These are phyloP conservation scores for Heteromyza rotundicornis DNA, from an alignment of 2,888 invertebrate genomes.

Conservation along the genomic window DNA sequence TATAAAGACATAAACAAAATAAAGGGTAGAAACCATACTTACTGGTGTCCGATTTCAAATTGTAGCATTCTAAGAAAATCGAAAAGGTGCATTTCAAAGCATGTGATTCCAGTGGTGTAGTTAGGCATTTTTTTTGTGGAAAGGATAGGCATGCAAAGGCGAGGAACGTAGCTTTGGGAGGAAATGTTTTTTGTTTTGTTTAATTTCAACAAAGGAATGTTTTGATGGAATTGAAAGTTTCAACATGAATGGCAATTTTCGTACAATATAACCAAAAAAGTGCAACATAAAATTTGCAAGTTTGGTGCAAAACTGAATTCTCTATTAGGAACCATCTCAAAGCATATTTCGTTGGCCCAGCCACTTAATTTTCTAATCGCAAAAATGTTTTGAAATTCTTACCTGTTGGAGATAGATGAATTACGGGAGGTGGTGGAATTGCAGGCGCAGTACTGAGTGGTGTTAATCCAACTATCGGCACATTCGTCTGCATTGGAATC, in stretches of 20 bases:
- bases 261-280: no score
- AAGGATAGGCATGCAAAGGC: neutral
- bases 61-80: slow-evolving; percentile 50
- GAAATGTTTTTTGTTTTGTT: neutral
- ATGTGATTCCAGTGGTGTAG: neutral
- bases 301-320: no score
- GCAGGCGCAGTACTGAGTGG: neutral
- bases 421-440: neutral
- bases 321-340: no score
- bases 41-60: slow-evolving; percentile 48
- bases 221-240: neutral
- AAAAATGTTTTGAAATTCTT: no score
- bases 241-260: no score
- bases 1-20: slow-evolving; percentile 34
- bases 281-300: no score
- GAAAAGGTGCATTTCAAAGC: neutral
- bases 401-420: slow-evolving; percentile 45
- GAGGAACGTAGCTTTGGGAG: neutral
- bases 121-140: no score
- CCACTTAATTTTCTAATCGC: neutral
- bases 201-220: neutral
- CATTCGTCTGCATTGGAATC: slow-evolving; percentile 37
- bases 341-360: no score
- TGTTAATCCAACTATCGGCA: slow-evolving; percentile 32
- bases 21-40: slow-evolving; percentile 50